These are phyloP conservation scores for Kryptopterus vitreolus DNA, from an alignment of 2,797 vertebrate species.

Conservation along the genomic window DNA sequence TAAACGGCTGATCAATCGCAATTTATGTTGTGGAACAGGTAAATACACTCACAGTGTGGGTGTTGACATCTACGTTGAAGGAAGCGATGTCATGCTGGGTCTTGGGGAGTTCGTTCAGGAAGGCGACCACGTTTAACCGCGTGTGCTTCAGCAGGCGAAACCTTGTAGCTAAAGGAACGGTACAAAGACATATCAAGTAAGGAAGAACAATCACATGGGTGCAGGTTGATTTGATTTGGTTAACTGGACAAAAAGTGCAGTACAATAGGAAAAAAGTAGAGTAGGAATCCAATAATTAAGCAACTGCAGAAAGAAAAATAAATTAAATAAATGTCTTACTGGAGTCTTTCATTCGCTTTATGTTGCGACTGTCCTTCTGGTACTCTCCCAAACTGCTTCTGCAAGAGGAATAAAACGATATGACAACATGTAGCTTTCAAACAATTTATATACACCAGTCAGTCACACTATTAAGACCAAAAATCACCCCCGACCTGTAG, in stretches of 20 bases:
- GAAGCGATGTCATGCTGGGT: conserved; percentile 89
- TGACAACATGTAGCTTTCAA: no score
- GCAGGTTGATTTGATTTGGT: no score
- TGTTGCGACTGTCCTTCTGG: conserved; percentile 86
- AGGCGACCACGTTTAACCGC: conserved; percentile 86
- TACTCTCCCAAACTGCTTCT: conserved; percentile 87
- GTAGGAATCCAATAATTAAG: background rate
- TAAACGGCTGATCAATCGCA: background rate
- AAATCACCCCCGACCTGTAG: no score
- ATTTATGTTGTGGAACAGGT: background rate
- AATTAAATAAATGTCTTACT: conserved; percentile 71
- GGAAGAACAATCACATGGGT: background rate
- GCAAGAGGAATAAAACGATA: background rate
- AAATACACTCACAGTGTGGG: conserved; percentile 76
- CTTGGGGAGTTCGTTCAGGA: conserved; percentile 89
- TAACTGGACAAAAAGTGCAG: no score
- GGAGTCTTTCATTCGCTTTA: conserved; percentile 86
- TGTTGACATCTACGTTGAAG: conserved; percentile 86
- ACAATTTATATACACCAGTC: no score
- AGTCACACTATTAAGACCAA: no score
- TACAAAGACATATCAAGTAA: background rate
- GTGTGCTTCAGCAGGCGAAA: conserved; percentile 88
- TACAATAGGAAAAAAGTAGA: no score
- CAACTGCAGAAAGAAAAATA: background rate
- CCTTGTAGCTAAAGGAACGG: conserved; percentile 72